Conservation (phyloP, 2,797 vertebrate species). For the Geotrypetes seraphini region DNA sequence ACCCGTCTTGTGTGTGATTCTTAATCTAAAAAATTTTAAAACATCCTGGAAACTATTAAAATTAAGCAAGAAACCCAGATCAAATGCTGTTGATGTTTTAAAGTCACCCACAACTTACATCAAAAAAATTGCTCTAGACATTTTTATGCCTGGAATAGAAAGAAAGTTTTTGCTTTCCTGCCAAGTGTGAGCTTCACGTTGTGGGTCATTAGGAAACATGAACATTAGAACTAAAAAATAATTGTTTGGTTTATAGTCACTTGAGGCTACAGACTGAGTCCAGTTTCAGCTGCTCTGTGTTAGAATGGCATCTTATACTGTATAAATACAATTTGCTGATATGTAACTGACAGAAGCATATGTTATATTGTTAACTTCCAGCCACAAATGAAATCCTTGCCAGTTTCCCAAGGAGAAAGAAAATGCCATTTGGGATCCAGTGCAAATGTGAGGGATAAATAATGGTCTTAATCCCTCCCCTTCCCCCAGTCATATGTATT, state of each 20-base stretch:
- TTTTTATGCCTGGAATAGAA: constrained; percentile 25
- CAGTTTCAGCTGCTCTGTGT: constrained; percentile 32
- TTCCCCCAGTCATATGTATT: too few relatives aligned
- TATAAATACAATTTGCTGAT: constrained; percentile 30
- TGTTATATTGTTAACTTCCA: constrained; percentile 21
- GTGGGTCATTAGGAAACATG: constrained; percentile 51
- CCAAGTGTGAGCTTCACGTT: constrained; percentile 40
- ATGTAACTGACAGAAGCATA: constrained; percentile 31
- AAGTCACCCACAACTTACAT: constrained; percentile 37
- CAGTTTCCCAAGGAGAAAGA: constrained; percentile 17
- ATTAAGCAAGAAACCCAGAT: constrained; percentile 41
- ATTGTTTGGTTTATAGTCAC: constrained; percentile 50
- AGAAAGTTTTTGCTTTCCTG: constrained; percentile 18
- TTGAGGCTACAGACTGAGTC: constrained; percentile 34
- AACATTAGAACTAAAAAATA: constrained; percentile 41
- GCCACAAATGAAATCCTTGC: constrained; percentile 28
- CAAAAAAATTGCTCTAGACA: constrained; percentile 13
- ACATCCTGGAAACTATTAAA: constrained; percentile 62
- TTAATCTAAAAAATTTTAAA: constrained; percentile 51
- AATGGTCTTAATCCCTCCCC: too few relatives aligned
- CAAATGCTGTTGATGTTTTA: constrained; percentile 46
- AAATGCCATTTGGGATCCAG: constrained; percentile 8
- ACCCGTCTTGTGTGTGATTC: constrained; percentile 31
- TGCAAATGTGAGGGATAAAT: constrained; percentile 4
- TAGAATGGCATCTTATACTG: constrained; percentile 5